Conservation (phyloP, 2,888 invertebrate genomes). For the Mechanitis mazaeus region DNA sequence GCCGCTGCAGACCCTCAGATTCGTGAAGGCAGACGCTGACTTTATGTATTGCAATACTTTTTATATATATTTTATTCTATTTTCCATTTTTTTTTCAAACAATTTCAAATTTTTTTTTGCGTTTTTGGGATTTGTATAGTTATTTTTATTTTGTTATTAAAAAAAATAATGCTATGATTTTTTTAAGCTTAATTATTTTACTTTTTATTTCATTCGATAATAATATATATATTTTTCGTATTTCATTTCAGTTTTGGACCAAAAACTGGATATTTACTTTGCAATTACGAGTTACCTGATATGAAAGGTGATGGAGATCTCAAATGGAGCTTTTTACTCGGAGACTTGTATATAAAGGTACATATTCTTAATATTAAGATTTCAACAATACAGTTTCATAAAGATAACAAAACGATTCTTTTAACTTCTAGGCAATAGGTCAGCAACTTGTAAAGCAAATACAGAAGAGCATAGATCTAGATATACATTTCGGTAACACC, state of each 20-base stretch:
- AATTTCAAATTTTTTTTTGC: no score
- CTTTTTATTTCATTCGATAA: no score
- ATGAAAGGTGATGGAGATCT: slow-evolving; percentile 67
- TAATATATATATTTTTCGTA: no score
- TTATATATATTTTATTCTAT: neutral
- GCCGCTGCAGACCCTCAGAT: slow-evolving; percentile 53
- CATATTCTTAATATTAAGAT: slow-evolving; percentile 8
- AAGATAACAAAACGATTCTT: neutral
- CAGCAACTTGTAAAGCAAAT: slow-evolving; percentile 56
- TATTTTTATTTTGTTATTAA: no score
- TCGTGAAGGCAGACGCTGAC: slow-evolving; percentile 61
- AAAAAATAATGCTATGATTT: no score
- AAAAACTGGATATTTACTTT: slow-evolving; percentile 62
- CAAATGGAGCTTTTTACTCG: slow-evolving; percentile 67
- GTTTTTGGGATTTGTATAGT: no score
- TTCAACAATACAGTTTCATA: no score
- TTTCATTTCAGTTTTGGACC: slow-evolving; percentile 56
- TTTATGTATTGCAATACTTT: slow-evolving; percentile 50
- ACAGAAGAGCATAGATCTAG: slow-evolving; percentile 62
- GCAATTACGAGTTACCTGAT: slow-evolving; percentile 65
- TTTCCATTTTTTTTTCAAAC: no score
- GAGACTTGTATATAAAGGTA: slow-evolving; percentile 65
- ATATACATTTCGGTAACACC: slow-evolving; percentile 66
- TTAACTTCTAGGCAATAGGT: slow-evolving; percentile 53
- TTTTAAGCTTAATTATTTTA: no score